Conservation (phyloP, 2,113 vertebrate species). For the Nipponia nippon region DNA sequence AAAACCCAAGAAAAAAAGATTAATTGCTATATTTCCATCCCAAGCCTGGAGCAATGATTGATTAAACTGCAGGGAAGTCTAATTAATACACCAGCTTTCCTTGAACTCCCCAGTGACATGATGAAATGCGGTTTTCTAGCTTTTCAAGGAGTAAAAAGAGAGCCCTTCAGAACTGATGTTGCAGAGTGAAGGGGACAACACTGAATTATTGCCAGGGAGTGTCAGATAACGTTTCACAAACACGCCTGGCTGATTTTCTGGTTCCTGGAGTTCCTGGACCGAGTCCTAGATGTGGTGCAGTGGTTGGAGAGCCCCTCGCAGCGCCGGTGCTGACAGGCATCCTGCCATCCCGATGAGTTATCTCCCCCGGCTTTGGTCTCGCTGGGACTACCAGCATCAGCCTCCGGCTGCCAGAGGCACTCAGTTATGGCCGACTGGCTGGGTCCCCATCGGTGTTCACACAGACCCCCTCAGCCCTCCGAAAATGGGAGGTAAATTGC, state of each 20-base stretch:
- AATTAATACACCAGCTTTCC: conserved; percentile 51
- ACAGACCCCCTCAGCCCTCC: background rate
- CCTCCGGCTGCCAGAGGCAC: background rate
- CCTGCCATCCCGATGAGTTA: background rate
- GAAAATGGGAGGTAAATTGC: background rate
- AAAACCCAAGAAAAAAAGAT: background rate
- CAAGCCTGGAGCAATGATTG: conserved; percentile 8
- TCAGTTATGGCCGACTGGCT: rapidly evolving
- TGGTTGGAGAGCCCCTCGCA: background rate
- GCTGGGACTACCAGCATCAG: background rate
- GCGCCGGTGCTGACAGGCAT: background rate
- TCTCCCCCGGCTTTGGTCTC: background rate
- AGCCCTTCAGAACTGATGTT: background rate
- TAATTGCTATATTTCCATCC: conserved; percentile 34
- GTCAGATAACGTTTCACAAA: background rate
- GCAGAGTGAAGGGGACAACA: background rate
- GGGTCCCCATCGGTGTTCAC: rapidly evolving
- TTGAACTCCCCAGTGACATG: background rate
- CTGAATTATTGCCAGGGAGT: background rate
- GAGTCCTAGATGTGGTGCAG: background rate
- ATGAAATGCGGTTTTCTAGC: background rate
- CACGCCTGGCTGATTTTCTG: background rate
- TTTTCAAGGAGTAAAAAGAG: background rate
- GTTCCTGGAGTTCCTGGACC: conserved; percentile 13
- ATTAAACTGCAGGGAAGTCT: conserved; percentile 48